Conservation (phyloP, 2,888 invertebrate genomes). For the Maniola hyperantus region DNA sequence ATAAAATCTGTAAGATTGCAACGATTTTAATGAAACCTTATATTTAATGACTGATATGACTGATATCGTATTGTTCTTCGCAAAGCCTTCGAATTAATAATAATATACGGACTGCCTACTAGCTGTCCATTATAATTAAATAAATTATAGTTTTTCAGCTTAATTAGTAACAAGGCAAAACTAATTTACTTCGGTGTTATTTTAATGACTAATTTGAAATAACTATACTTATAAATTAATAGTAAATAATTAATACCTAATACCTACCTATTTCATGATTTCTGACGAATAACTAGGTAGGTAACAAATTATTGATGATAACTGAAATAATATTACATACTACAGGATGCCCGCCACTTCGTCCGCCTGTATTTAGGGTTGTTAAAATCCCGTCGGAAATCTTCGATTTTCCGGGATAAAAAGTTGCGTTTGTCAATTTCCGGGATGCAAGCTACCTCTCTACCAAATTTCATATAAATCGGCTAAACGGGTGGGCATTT, state of each 20-base stretch:
- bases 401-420: no score
- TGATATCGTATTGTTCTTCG: conserved; percentile 15
- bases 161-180: conserved; percentile 6
- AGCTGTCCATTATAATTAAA: conserved; percentile 2
- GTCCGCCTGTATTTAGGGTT: no score
- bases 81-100: conserved; percentile 6
- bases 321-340: no score
- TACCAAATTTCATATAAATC: no score
- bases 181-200: conserved; percentile 10
- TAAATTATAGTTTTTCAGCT: conserved; percentile 12
- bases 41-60: conserved; percentile 7
- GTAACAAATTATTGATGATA: no score
- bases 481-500: no score
- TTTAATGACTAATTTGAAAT: neutral
- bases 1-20: neutral
- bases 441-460: no score
- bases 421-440: no score
- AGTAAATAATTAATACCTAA: neutral
- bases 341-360: no score
- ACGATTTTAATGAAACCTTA: conserved; percentile 4
- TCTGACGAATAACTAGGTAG: no score
- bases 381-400: no score
- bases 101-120: neutral
- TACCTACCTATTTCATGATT: no score
- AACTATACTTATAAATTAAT: neutral